phyloP scores from a whole-genome alignment of 2,888 invertebrate species.

The Aporophyla lueneburgensis region DNA sequence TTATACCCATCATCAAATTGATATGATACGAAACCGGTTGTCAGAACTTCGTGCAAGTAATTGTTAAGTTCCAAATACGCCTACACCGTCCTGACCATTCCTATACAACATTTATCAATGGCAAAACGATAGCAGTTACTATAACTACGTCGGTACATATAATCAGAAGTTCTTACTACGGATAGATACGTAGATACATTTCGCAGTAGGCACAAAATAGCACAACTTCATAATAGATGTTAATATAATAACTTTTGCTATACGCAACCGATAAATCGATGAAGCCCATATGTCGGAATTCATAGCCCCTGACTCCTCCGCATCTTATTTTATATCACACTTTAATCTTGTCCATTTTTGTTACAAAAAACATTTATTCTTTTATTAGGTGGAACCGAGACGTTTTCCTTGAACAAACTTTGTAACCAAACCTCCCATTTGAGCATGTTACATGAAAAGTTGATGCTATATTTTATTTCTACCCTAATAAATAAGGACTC shows the following conservation, averaged over 20 bases:
- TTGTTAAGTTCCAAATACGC: slow-evolving; percentile 24
- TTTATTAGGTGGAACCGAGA: slow-evolving; percentile 54
- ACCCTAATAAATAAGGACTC: slow-evolving; percentile 68
- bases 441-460: slow-evolving; percentile 67
- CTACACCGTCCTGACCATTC: slow-evolving; percentile 4
- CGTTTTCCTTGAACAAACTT: slow-evolving; percentile 57
- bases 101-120: neutral
- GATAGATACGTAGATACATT: neutral
- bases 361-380: slow-evolving; percentile 53
- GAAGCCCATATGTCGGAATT: slow-evolving; percentile 34
- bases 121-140: neutral
- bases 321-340: slow-evolving; percentile 43
- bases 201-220: slow-evolving; percentile 1
- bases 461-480: slow-evolving; percentile 69
- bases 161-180: slow-evolving; percentile 12
- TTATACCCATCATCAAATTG: slow-evolving; percentile 21
- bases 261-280: slow-evolving; percentile 41
- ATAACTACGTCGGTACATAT: neutral
- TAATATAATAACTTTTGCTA: slow-evolving; percentile 16
- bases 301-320: slow-evolving; percentile 38
- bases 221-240: neutral
- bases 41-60: slow-evolving; percentile 21
- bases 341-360: slow-evolving; percentile 58
- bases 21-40: slow-evolving; percentile 16
- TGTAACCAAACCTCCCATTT: slow-evolving; percentile 63